phyloP scores from a whole-genome alignment of 2,888 invertebrate species.

The Cosmia trapezina region DNA sequence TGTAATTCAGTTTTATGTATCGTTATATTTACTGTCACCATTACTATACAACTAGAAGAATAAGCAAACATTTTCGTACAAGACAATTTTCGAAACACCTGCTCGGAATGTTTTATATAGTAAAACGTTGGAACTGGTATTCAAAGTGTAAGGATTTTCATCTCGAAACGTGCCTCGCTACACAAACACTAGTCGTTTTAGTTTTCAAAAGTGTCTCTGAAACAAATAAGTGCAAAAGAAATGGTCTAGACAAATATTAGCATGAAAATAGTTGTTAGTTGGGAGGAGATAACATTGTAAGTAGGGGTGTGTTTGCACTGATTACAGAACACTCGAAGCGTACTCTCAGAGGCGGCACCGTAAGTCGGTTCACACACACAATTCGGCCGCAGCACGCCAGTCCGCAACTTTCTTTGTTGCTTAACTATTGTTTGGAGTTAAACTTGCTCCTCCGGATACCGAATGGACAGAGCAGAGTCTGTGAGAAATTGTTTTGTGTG shows the following conservation, averaged over 20 bases:
- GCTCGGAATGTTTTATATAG: constrained; percentile 57
- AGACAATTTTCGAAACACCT: constrained; percentile 57
- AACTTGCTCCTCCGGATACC: constrained; percentile 84
- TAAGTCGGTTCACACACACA: constrained; percentile 76
- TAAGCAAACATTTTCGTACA: constrained; percentile 43
- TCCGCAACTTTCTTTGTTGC: constrained; percentile 86
- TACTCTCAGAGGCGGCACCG: constrained; percentile 68
- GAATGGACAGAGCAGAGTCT: constrained; percentile 85
- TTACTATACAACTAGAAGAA: constrained; percentile 42
- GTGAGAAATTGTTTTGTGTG: constrained; percentile 88
- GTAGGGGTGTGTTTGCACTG: constrained; percentile 70
- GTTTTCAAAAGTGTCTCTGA: constrained; percentile 49
- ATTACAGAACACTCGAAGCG: constrained; percentile 74
- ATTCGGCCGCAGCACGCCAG: constrained; percentile 76
- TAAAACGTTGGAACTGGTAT: constrained; percentile 59
- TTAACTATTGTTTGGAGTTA: constrained; percentile 87
- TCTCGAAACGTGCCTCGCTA: constrained; percentile 48
- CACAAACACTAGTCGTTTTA: constrained; percentile 52
- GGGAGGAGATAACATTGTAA: constrained; percentile 64
- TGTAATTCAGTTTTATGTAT: constrained; percentile 15
- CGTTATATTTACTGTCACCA: constrained; percentile 23
- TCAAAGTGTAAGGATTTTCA: constrained; percentile 59
- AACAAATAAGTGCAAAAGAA: constrained; percentile 63
- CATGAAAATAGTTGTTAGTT: constrained; percentile 60
- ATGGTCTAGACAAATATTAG: constrained; percentile 69